Conservation (phyloP, 1,140 invertebrate species). For the Drosophila athabasca region DNA sequence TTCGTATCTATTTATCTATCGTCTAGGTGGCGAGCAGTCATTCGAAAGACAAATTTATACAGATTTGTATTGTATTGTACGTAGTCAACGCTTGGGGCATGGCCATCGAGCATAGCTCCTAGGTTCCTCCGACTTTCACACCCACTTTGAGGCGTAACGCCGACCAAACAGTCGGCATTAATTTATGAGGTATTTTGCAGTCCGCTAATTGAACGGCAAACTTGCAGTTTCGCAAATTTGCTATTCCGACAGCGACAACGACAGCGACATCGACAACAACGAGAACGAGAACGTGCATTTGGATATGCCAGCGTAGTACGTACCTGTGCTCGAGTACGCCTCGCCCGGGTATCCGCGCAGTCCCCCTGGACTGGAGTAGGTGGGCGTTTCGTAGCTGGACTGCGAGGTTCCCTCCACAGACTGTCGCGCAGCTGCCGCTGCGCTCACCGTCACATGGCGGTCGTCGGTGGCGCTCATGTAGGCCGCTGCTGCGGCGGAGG, state of each 20-base stretch:
- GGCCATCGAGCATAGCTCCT: background rate
- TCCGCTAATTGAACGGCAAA: slow-evolving; percentile 75
- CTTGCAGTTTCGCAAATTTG: slow-evolving; percentile 58
- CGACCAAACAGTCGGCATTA: slow-evolving; percentile 43
- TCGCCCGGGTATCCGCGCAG: slow-evolving; percentile 80
- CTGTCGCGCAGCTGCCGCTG: slow-evolving; percentile 77
- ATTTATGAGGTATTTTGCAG: slow-evolving; percentile 70
- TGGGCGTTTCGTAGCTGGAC: slow-evolving; percentile 83
- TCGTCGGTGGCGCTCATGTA: slow-evolving; percentile 81
- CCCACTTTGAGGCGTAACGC: slow-evolving; percentile 56
- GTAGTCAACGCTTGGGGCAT: no score
- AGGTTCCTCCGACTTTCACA: slow-evolving; percentile 34
- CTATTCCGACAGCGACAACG: slow-evolving; percentile 21
- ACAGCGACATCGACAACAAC: slow-evolving; percentile 17
- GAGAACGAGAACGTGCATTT: slow-evolving; percentile 16
- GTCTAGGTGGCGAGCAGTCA: no score
- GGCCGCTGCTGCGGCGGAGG: slow-evolving; percentile 71
- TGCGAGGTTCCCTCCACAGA: slow-evolving; percentile 82
- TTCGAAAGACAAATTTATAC: background rate
- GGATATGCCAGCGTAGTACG: slow-evolving; percentile 27
- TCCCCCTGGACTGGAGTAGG: slow-evolving; percentile 78
- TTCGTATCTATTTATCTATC: no score
- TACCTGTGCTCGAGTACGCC: slow-evolving; percentile 82
- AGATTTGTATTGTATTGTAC: background rate
- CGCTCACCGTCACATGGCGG: slow-evolving; percentile 71